Evolutionary conservation across 1,140 invertebrate genomes (phyloP).

Genomic region (Nephila pilipes): DNA sequence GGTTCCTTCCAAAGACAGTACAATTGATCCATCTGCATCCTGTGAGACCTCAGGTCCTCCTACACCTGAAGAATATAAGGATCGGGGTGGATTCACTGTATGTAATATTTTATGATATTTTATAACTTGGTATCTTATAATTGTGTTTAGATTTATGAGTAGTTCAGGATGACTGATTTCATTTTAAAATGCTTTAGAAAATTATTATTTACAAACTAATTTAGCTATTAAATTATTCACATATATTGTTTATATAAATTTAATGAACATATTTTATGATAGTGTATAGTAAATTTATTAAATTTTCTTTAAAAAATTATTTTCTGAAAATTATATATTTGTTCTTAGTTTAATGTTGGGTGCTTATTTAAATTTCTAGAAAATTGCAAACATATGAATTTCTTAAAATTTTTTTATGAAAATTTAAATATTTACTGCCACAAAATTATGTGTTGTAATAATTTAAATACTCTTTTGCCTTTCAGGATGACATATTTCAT

Average conservation of each 20-base stretch:
- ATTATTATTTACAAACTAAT: not conserved
- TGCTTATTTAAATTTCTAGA: too few relatives aligned
- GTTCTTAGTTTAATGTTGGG: too few relatives aligned
- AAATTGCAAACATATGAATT: not conserved
- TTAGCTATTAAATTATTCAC: too few relatives aligned
- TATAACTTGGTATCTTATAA: not conserved
- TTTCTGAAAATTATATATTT: too few relatives aligned
- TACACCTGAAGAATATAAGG: constrained; percentile 61
- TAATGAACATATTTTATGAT: too few relatives aligned
- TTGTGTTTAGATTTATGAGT: not conserved
- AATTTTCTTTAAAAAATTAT: too few relatives aligned
- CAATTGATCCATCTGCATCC: constrained; percentile 45
- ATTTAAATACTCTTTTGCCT: not conserved
- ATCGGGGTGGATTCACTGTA: constrained; percentile 58
- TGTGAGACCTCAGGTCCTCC: constrained; percentile 72
- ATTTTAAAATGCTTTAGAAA: not conserved
- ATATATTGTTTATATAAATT: too few relatives aligned
- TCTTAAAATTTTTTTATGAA: not conserved
- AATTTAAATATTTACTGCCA: not conserved
- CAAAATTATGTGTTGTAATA: not conserved
- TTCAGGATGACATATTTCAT: constrained; percentile 76
- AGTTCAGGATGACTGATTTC: not conserved
- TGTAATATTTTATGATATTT: not conserved
- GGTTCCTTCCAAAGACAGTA: constrained; percentile 67
- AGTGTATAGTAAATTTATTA: not conserved